Conservation (phyloP, 1,140 invertebrate genomes). For the Diabrotica virgifera region DNA sequence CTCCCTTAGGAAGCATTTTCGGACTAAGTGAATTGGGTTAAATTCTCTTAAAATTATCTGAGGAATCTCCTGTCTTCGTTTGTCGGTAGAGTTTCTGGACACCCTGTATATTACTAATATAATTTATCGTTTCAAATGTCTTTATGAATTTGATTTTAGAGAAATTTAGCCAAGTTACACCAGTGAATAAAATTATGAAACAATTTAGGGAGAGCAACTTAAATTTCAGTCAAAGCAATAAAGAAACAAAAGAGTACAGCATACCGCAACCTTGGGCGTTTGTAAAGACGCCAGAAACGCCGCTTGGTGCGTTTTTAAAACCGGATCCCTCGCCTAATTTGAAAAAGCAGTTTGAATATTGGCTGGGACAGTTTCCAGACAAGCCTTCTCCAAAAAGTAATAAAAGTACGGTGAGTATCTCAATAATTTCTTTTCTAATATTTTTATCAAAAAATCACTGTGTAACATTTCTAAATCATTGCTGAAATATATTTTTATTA, state of each 20-base stretch:
- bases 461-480: too few relatives aligned
- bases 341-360: conserved; percentile 52
- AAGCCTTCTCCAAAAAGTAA: conserved; percentile 46
- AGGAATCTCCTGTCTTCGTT: too few relatives aligned
- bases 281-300: conserved; percentile 55
- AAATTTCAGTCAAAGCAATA: conserved; percentile 12
- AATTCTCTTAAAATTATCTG: too few relatives aligned
- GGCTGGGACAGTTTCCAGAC: conserved; percentile 52
- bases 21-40: too few relatives aligned
- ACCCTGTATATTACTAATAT: too few relatives aligned
- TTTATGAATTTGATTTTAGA: not conserved
- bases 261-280: conserved; percentile 44
- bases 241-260: not conserved
- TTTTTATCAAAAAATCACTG: too few relatives aligned
- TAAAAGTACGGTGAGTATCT: conserved; percentile 50
- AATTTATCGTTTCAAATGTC: too few relatives aligned
- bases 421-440: not conserved
- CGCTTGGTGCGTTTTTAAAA: conserved; percentile 52
- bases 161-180: conserved; percentile 42
- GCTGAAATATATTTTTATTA: too few relatives aligned
- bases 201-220: conserved; percentile 35
- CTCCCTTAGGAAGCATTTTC: too few relatives aligned
- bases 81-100: too few relatives aligned
- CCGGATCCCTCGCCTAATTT: conserved; percentile 53
- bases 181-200: conserved; percentile 41